Evolutionary conservation across 37 sponge, comb jelly and placozoan genomes (phyloP), one percentile per base, ranked within the genome.

Genomic region (Spongilla lacustris): DNA sequence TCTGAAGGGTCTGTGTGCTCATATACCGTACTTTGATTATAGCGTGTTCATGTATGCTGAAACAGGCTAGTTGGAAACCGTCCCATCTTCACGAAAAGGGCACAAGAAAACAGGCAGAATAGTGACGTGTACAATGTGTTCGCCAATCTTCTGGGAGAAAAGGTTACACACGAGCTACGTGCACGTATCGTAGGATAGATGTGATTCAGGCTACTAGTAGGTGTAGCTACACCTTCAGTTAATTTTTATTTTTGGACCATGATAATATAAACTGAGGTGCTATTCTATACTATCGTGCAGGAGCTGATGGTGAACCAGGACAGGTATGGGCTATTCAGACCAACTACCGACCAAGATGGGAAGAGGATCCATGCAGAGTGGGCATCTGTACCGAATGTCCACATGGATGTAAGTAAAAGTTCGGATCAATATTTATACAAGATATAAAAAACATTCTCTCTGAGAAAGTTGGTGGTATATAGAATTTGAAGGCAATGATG

Each of bases 21-120:
- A 10, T 19, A 17, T 58, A 17, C 14, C 19, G 19, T 8, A 17
- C 19, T 58, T 58, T 1, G 11, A 6, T 17, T 58, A 17, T 58
- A 17, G 21, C 58, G 11, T 19, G 4, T 23, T 96, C 85, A 69
- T 89, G 90, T n/a, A 84, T 93, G 1, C 93, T 92, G 12, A 93
- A n/a, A 90, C 84, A 92, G 88, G 85, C 72, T 96, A 6, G 77
- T 86, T 25, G 93, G 88, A 84, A 90, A 79, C 26, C 90, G 93
- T 70, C 73, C 58, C 69, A 80, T 96, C 36, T 81, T 93, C 86
- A 71, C 82, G 10, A 86, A 87, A 23, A 73, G 90, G 66, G 93
- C 93, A 71, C 93, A 96, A 85, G 85, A 89, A n/a, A 77, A 96
- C 27, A 85, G 83, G 67, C 22, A 35, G 27, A 81, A 84, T 27